Conservation (phyloP, 2,888 invertebrate genomes). For the Hoplodrina ambigua region DNA sequence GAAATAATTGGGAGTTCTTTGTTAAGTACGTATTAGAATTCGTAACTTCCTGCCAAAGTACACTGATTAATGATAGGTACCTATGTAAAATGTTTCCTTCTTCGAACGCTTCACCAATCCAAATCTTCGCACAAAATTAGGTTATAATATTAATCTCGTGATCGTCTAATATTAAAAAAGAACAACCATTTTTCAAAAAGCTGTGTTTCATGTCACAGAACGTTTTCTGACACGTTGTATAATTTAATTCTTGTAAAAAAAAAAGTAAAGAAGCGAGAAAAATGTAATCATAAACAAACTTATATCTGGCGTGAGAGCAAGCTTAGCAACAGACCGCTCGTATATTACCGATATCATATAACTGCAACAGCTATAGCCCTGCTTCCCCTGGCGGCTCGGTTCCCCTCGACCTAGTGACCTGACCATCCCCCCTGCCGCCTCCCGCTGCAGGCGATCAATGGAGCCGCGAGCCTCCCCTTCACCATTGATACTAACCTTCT, state of each 20-base stretch:
- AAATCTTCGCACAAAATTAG: slow-evolving; percentile 54
- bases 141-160: slow-evolving; percentile 62
- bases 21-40: slow-evolving; percentile 1
- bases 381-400: slow-evolving; percentile 57
- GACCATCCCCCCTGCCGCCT: slow-evolving; percentile 65
- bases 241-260: slow-evolving; percentile 65
- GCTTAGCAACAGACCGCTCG: slow-evolving; percentile 63
- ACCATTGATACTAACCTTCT: slow-evolving; percentile 72
- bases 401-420: slow-evolving; percentile 84
- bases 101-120: slow-evolving; percentile 32
- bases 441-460: slow-evolving; percentile 83
- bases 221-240: slow-evolving; percentile 69
- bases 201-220: slow-evolving; percentile 67
- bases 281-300: slow-evolving; percentile 70
- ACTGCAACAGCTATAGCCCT: slow-evolving; percentile 54
- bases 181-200: slow-evolving; percentile 57
- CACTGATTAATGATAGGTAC: slow-evolving; percentile 10
- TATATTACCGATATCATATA: slow-evolving; percentile 60
- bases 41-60: slow-evolving; percentile 9
- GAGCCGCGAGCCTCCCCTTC: slow-evolving; percentile 69
- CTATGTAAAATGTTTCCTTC: slow-evolving; percentile 36
- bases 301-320: slow-evolving; percentile 66
- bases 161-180: slow-evolving; percentile 53
- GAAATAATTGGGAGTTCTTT: slow-evolving; percentile 3
- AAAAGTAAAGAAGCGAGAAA: slow-evolving; percentile 67